A percentile compares a stretch with the other conserved stretches of the same genome.
phyloP scores from a whole-genome alignment of 1,140 invertebrate genomes.

The Eupeodes corollae region DNA sequence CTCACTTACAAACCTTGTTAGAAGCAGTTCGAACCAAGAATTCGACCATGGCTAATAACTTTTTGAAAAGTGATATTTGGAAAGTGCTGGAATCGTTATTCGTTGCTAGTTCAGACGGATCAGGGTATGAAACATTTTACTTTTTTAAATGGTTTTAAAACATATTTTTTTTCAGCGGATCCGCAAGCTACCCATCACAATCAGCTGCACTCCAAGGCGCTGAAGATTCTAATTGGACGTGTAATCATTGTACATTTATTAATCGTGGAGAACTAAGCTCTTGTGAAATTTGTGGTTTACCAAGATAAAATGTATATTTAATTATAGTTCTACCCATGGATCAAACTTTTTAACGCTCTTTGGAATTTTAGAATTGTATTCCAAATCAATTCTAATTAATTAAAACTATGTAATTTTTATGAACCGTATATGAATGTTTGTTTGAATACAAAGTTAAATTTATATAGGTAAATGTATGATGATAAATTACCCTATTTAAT shows the following conservation, averaged over 20 bases:
- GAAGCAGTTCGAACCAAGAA: slow-evolving; percentile 65
- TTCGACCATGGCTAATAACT: slow-evolving; percentile 56
- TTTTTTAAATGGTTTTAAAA: no score
- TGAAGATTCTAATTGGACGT: slow-evolving; percentile 62
- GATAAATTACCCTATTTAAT: no score
- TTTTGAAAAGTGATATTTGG: slow-evolving; percentile 72
- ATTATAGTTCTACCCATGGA: no score
- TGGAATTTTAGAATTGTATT: no score
- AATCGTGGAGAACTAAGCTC: slow-evolving; percentile 59
- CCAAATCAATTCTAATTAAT: no score
- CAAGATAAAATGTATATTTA: no score
- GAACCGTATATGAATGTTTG: no score
- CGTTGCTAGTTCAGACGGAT: slow-evolving; percentile 32
- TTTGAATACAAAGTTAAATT: no score
- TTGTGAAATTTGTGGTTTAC: slow-evolving; percentile 90
- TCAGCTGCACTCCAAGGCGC: slow-evolving; percentile 22
- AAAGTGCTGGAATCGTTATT: slow-evolving; percentile 80
- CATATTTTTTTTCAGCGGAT: not conserved
- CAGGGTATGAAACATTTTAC: slow-evolving; percentile 16
- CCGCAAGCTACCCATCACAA: slow-evolving; percentile 5
- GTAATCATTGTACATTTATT: slow-evolving; percentile 84
- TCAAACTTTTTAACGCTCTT: no score
- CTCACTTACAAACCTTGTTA: slow-evolving; percentile 63
- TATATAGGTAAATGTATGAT: no score
- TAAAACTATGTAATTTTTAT: no score